These are phyloP conservation scores for Nephrotoma appendiculata DNA, from an alignment of 2,888 invertebrate species.

Conservation along the genomic window DNA sequence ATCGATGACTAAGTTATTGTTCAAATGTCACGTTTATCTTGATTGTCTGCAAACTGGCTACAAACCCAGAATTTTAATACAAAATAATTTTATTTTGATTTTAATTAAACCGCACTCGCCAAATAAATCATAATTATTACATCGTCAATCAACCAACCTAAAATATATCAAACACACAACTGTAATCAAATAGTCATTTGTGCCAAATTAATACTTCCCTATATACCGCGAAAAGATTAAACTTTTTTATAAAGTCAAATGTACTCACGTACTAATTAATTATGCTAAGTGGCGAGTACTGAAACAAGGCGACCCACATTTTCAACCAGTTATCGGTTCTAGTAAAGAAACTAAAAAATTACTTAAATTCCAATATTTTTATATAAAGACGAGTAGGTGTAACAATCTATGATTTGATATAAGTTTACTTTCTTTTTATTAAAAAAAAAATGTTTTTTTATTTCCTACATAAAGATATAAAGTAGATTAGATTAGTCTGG, in stretches of 20 bases:
- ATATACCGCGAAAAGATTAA: background rate
- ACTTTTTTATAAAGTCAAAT: background rate
- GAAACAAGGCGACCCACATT: background rate
- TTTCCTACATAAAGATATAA: background rate
- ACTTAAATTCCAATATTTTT: background rate
- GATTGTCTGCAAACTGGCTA: background rate
- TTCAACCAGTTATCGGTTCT: background rate
- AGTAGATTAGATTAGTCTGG: background rate
- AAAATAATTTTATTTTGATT: no score
- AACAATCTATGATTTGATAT: background rate
- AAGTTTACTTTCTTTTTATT: background rate
- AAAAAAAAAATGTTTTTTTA: background rate
- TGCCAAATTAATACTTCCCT: background rate
- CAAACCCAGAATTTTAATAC: background rate
- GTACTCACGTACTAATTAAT: background rate
- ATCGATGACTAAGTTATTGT: background rate
- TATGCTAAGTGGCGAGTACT: background rate
- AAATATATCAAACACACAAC: background rate
- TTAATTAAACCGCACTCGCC: background rate
- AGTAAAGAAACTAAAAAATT: background rate
- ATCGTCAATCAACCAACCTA: background rate
- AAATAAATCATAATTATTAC: background rate
- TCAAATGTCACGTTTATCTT: background rate
- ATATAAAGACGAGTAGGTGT: background rate
- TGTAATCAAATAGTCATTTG: background rate